Evolutionary conservation across 92 coral and sea anemone species (phyloP).

Genomic region (Epizoanthus ramosus): DNA sequence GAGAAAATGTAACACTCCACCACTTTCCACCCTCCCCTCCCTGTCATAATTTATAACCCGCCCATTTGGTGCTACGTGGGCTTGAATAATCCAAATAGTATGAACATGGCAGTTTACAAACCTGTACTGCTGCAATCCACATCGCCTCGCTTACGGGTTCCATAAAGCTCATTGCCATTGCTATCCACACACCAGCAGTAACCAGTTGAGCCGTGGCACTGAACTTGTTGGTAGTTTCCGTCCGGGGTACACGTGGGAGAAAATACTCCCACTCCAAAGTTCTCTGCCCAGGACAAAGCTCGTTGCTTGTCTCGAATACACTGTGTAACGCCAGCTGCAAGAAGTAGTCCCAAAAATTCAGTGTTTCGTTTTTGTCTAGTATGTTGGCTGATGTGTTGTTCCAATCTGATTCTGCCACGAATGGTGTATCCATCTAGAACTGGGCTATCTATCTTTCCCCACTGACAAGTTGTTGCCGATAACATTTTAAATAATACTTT

Average conservation of each 20-base stretch:
- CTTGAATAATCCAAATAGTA: too few species aligned
- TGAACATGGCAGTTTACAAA: slow-evolving; percentile 24
- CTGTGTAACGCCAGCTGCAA: slow-evolving; percentile 59
- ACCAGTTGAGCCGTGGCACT: slow-evolving; percentile 81
- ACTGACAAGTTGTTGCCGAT: too few species aligned
- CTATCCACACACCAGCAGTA: slow-evolving; percentile 95
- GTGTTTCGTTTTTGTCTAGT: too few species aligned
- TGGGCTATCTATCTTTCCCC: too few species aligned
- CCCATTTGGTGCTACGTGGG: too few species aligned
- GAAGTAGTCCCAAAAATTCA: not conserved
- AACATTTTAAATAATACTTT: too few species aligned
- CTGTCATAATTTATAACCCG: too few species aligned
- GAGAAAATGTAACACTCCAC: too few species aligned
- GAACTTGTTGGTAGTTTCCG: slow-evolving; percentile 68
- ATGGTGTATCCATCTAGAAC: too few species aligned
- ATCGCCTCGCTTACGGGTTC: slow-evolving; percentile 70
- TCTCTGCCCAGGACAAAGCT: slow-evolving; percentile 81
- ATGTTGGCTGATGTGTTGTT: too few species aligned
- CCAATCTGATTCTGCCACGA: too few species aligned
- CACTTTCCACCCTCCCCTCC: too few species aligned
- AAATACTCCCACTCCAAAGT: slow-evolving; percentile 67
- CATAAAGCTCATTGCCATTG: slow-evolving; percentile 87
- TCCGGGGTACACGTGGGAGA: slow-evolving; percentile 71
- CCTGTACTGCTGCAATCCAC: slow-evolving; percentile 72
- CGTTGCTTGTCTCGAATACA: slow-evolving; percentile 70